A percentile compares a stretch with the other conserved stretches of the same genome.
phyloP scores from a whole-genome alignment of 2,113 vertebrate species.

The Aldabrachelys gigantea region DNA sequence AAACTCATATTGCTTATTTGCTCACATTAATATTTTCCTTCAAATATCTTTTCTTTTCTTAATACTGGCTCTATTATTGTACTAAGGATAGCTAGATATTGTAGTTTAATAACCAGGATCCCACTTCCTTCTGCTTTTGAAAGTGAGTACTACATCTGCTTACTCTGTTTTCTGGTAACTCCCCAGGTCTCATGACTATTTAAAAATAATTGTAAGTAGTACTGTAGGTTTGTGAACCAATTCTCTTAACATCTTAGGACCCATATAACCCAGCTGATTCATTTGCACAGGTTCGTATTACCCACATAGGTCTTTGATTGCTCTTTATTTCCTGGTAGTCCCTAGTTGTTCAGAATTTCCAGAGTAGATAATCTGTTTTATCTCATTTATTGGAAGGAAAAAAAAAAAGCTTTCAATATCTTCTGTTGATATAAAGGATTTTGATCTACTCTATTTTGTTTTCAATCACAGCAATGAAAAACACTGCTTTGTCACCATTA shows the following conservation, averaged over 20 bases:
- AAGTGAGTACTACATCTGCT: neutral
- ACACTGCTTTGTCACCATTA: too few relatives aligned
- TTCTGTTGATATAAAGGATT: too few relatives aligned
- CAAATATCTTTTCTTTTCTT: neutral
- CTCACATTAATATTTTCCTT: neutral
- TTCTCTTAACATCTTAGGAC: neutral
- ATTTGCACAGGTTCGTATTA: neutral
- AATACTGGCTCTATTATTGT: neutral
- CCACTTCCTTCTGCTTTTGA: neutral
- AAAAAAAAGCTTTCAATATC: neutral
- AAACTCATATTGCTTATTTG: neutral
- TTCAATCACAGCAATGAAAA: too few relatives aligned
- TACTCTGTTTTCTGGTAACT: neutral
- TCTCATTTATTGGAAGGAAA: neutral
- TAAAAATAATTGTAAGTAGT: neutral
- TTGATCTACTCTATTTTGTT: too few relatives aligned
- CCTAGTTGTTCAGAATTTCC: neutral
- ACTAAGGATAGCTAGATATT: neutral
- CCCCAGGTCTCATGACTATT: neutral
- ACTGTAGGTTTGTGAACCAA: neutral
- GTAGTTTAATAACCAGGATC: neutral
- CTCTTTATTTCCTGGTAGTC: neutral
- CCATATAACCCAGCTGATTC: neutral
- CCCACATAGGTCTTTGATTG: neutral
- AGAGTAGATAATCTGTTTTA: neutral